Percentiles rank a stretch among this genome's conserved stretches.
phyloP scores from a whole-genome alignment of 2,888 invertebrate species.

The Theretra japonica region DNA sequence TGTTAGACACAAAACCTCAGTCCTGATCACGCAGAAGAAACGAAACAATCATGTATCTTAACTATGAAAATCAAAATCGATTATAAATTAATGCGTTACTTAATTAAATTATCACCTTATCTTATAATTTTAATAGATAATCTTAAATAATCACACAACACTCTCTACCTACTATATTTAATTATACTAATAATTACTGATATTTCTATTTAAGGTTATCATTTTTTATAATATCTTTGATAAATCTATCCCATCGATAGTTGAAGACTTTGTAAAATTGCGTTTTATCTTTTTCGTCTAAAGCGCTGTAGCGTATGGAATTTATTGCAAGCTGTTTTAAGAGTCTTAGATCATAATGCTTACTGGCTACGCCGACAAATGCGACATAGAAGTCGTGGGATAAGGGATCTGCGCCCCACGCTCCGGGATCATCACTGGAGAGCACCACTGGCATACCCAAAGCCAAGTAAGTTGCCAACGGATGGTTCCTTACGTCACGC shows the following conservation, averaged over 20 bases:
- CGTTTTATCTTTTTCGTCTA: conserved; percentile 56
- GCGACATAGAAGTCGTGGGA: conserved; percentile 92
- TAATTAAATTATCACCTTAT: not conserved
- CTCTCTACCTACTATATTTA: not conserved
- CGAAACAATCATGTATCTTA: no score
- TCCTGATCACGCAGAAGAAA: no score
- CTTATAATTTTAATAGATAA: not conserved
- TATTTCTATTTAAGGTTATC: conserved; percentile 9
- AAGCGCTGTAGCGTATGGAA: conserved; percentile 88
- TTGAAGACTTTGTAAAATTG: conserved; percentile 55
- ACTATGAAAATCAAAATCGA: no score
- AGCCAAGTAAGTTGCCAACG: conserved; percentile 87
- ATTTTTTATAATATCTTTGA: conserved; percentile 51
- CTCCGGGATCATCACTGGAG: conserved; percentile 91
- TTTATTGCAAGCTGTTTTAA: conserved; percentile 91
- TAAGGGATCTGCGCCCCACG: conserved; percentile 90
- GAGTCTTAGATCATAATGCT: conserved; percentile 87
- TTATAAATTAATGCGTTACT: no score
- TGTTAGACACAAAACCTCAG: no score
- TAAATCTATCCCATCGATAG: conserved; percentile 65
- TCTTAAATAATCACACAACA: not conserved
- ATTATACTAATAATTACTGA: not conserved
- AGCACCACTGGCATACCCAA: conserved; percentile 89
- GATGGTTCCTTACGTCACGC: conserved; percentile 91
- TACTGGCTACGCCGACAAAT: conserved; percentile 90